Evolutionary conservation across 2,888 invertebrate species (phyloP).

Genomic region (Tetragnatha montana): DNA sequence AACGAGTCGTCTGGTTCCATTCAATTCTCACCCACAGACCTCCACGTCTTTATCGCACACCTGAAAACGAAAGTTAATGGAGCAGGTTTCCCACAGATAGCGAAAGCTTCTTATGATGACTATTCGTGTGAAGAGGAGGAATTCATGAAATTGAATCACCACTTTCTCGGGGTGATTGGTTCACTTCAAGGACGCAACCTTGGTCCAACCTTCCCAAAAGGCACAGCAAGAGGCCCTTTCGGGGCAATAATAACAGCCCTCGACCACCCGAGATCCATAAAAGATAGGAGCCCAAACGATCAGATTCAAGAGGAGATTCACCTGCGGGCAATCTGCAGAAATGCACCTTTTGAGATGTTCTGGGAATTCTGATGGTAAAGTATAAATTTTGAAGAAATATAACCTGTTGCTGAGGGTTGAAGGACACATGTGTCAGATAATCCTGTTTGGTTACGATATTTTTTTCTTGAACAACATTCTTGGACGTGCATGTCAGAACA

Average conservation of each 20-base stretch:
- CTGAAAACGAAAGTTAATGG: neutral
- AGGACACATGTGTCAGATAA: constrained; percentile 5
- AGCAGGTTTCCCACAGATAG: neutral
- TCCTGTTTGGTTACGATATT: neutral
- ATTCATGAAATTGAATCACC: neutral
- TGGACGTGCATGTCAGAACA: neutral
- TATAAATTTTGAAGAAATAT: constrained; percentile 19
- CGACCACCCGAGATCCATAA: neutral
- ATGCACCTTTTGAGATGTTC: constrained; percentile 21
- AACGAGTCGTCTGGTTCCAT: too few species aligned
- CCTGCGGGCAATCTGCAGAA: constrained; percentile 14
- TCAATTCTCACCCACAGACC: too few species aligned
- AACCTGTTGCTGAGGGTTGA: constrained; percentile 5
- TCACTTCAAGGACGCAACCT: constrained; percentile 21
- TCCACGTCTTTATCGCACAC: neutral
- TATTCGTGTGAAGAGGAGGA: neutral
- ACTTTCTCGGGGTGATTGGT: neutral
- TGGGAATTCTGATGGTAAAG: constrained; percentile 23
- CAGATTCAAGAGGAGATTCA: constrained; percentile 9
- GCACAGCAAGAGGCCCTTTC: neutral
- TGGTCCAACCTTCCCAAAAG: constrained; percentile 1
- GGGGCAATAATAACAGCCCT: constrained; percentile 15
- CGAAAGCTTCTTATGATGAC: neutral
- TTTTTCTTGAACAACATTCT: neutral
- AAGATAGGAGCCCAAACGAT: neutral